Conservation (phyloP, 2,797 vertebrate genomes). For the Phoeniculus purpureus region DNA sequence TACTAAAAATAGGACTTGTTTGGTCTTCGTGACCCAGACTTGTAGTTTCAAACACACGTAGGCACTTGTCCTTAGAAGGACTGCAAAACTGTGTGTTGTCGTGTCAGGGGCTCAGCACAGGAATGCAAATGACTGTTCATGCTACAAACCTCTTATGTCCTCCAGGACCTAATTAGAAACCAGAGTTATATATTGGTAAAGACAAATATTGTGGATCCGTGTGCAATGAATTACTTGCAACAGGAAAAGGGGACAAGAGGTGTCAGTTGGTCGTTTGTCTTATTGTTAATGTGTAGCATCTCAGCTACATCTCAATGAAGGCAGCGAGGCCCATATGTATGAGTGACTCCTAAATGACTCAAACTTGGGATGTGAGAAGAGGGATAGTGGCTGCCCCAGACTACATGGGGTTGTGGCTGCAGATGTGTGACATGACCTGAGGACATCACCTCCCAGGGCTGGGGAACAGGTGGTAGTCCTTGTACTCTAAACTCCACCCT, state of each 20-base stretch:
- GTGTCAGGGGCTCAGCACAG: neutral
- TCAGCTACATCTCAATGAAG: neutral
- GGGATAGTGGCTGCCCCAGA: neutral
- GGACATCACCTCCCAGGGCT: neutral
- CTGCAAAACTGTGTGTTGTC: neutral
- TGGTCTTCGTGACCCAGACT: neutral
- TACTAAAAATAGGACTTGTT: neutral
- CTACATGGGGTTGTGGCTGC: fast-evolving
- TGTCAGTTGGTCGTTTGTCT: too few species aligned
- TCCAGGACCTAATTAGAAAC: neutral
- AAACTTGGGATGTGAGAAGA: neutral
- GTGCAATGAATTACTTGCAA: neutral
- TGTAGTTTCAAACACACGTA: neutral
- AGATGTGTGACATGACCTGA: fast-evolving
- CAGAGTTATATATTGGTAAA: neutral
- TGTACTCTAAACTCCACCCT: neutral
- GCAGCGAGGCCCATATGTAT: neutral
- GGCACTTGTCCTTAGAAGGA: neutral
- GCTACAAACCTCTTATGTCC: neutral
- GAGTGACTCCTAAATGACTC: neutral
- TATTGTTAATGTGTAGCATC: neutral
- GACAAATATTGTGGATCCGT: neutral
- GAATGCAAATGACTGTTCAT: neutral
- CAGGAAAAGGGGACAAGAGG: neutral
- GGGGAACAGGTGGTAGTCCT: neutral